Evolutionary conservation across 2,797 vertebrate genomes (phyloP), one percentile per base, ranked within the genome.

Genomic region (Spondyliosoma cantharus): DNA sequence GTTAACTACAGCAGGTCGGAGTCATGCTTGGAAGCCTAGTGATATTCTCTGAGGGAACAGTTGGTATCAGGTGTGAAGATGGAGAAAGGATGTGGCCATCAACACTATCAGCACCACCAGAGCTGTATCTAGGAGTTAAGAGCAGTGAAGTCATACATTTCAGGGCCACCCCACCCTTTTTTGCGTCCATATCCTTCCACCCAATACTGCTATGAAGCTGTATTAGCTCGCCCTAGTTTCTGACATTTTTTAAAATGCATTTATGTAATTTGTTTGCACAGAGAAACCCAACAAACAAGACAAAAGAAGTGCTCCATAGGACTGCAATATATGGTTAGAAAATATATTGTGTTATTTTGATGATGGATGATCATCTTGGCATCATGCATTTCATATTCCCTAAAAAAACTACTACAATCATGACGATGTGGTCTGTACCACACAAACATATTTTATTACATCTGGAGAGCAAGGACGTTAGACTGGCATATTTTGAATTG

Each of bases 61-160:
- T 17, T 14, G 0, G 17, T 14, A 9, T 60, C 46, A 60, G 24
- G 45, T 48, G 48, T 48, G 19, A 63, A 37, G 61, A 58, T 53
- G 64, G 49, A 50, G 17, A 13, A 0, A 54, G 22, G 58, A 68
- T 63, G 67, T 8, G 27, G 24, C 37, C 56, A 32, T 65, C 24
- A 5, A 9, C 20, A 49, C 24, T 60, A 32, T 63, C 85, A 78
- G 20, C 52, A 11, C 43, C 74, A 65, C 0, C 19, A 8, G 49
- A 22, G n/a, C 77, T 58, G 24, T 0, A 60, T 15, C 13, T 22
- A 52, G 59, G n/a, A 5, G 4, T 50, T 22, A 0, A 25, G 2
- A 25, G 27, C 25, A 52, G 12, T 53, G 43, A 52, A 2, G 42
- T 69, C 70, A 46, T 42, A 2, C 0, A 65, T 27, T 37, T 37